Evolutionary conservation across 2,888 invertebrate genomes (phyloP), one percentile per base, ranked within the genome.

Genomic region (Agrenia bidenticulata): DNA sequence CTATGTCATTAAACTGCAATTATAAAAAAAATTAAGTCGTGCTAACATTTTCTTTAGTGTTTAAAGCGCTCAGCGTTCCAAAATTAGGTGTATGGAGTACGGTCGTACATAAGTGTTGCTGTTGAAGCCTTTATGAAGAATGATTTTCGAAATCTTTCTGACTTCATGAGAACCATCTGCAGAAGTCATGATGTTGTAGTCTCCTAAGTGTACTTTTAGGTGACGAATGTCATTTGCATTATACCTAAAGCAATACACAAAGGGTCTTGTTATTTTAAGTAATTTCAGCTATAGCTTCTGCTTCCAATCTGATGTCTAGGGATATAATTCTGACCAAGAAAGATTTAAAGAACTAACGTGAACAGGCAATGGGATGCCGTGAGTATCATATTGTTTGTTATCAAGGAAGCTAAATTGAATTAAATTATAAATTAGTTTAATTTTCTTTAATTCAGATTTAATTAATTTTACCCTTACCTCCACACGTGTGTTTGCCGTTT

Each of bases 331-430:
- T n/a, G 11, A 32, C 11, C 32, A 32, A 32, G 32, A 32, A 41
- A 11, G 21, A 55, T 7, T 7, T 26, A 55, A 32, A 9, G 17
- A 24, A 15, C 62, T 86, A 83, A 92, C 92, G 90, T 89, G 27
- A 91, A 90, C 24, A 94, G 89, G 79, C 93, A 94, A 81, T 94
- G 93, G 1, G 93, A 92, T 2, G 93, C 93, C 1, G 92, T 89
- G 11, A 93, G 81, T 56, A 93, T 87, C 78, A 92, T 92, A 54
- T 79, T 81, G 70, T 86, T 85, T 17, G 53, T 60, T 26, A 75
- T 63, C n/a, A 75, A 54, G n/a, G 71, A 62, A 1, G 66, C 75
- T n/a, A n/a, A n/a, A n/a, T n/a, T n/a, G n/a, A n/a, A n/a, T n/a
- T n/a, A n/a, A n/a, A n/a, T n/a, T n/a, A n/a, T n/a, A n/a, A n/a